Percentiles rank a stretch among this genome's conserved stretches.
Evolutionary conservation across 2,797 vertebrate species (phyloP).

Genomic region (Poecilia gillii): DNA sequence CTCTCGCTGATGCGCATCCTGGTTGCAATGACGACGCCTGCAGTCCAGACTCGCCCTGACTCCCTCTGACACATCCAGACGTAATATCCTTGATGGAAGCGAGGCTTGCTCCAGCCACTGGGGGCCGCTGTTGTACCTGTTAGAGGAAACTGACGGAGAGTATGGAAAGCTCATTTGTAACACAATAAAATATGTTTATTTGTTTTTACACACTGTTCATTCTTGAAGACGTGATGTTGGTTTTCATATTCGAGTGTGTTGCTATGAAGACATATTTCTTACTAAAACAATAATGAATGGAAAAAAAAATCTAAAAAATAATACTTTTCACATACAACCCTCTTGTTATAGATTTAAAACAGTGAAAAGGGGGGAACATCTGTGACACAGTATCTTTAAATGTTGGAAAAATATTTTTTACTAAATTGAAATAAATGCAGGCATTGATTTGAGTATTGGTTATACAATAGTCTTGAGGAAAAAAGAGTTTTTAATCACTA

Average conservation of each 20-base stretch:
- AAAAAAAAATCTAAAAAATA: neutral
- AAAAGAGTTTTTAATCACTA: neutral
- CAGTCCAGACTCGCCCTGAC: conserved; percentile 82
- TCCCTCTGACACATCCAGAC: conserved; percentile 73
- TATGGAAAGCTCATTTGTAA: neutral
- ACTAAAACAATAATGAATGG: neutral
- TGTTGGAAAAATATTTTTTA: neutral
- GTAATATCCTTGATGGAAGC: conserved; percentile 43
- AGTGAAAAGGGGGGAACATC: neutral
- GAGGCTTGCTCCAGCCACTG: conserved; percentile 19
- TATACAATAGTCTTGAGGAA: too few species aligned
- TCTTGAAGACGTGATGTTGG: neutral
- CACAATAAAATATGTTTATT: neutral
- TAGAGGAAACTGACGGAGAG: neutral
- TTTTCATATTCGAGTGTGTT: neutral
- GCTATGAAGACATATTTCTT: neutral
- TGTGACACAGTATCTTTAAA: neutral
- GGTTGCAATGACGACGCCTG: conserved; percentile 64
- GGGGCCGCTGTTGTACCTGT: conserved; percentile 13
- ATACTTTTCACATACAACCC: neutral
- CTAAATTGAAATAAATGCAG: neutral
- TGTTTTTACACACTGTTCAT: neutral
- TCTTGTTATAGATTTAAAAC: neutral
- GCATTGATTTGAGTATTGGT: neutral
- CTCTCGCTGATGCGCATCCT: conserved; percentile 64